Evolutionary conservation across 92 coral and sea anemone species (phyloP), one percentile per base, ranked within the genome.

Genomic region (Montipora capitata): DNA sequence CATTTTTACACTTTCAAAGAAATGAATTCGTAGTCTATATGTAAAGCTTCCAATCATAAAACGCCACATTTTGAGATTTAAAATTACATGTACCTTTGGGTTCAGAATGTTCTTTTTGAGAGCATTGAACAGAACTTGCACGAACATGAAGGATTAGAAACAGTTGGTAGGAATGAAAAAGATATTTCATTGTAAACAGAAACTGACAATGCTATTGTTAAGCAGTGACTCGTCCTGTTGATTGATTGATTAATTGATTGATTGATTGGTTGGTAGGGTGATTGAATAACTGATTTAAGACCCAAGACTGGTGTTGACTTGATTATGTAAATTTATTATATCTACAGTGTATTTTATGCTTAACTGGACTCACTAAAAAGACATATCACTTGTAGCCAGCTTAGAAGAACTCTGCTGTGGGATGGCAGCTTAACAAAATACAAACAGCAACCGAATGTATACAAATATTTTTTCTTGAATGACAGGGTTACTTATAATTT

Each of bases 31-130:
- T 52, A 52, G 58, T 52, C 58, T 52, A 52, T 52, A 52, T 5
- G 58, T 52, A 52, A 5, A 52, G 58, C 58, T 52, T 52, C 58
- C 13, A 52, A 3, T 52, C 4, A 52, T 52, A 52, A 52, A 52
- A 52, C 10, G 71, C 41, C 43, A 66, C 41, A 66, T 20, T 66
- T 66, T 66, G 71, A 66, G 71, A 27, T 66, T 18, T 66, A 40
- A 66, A 66, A 27, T 66, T 66, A 66, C 71, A n/a, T n/a, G n/a
- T n/a, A n/a, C n/a, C 71, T 27, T 66, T 66, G 43, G 71, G 71
- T 40, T 66, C 71, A 52, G 58, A 52, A 52, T 52, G 4, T 52
- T 52, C 10, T 52, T 52, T 52, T 52, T 52, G 58, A 52, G 58
- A 52, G 58, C 58, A 52, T 52, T 52, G 58, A 52, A 52, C 58